phyloP scores from a whole-genome alignment of 2,113 vertebrate genomes.

The Osmerus eperlanus region DNA sequence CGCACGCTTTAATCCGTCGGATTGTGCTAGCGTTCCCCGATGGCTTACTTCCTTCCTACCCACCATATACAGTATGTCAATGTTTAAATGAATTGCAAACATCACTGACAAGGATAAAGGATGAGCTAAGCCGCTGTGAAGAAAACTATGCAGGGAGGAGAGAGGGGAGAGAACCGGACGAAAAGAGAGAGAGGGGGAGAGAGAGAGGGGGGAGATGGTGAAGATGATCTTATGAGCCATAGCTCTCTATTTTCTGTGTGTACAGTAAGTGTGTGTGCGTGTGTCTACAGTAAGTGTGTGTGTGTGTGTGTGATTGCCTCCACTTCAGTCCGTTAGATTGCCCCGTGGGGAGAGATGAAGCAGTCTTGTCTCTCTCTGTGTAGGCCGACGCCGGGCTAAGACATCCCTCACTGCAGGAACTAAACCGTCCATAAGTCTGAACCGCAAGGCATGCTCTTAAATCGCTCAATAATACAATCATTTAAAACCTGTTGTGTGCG shows the following conservation, averaged over 20 bases:
- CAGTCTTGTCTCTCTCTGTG: background rate
- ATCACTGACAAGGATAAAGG: background rate
- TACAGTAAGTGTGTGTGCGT: background rate
- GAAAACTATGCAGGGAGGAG: background rate
- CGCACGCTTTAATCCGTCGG: too few species aligned
- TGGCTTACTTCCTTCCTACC: background rate
- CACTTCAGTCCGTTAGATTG: background rate
- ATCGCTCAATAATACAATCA: background rate
- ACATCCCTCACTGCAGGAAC: background rate
- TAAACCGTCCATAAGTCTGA: background rate
- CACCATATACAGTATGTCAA: background rate
- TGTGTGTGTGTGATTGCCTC: background rate
- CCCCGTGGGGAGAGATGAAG: background rate
- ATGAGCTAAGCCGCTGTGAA: background rate
- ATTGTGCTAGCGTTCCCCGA: too few species aligned
- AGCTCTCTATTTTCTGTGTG: background rate
- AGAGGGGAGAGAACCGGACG: background rate
- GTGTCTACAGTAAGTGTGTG: background rate
- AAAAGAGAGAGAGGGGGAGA: too few species aligned
- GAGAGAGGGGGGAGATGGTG: too few species aligned
- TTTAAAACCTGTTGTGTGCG: conserved; percentile 9
- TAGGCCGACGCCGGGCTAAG: too few species aligned
- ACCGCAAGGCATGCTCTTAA: background rate
- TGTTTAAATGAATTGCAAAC: background rate
- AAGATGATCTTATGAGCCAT: too few species aligned